These are phyloP conservation scores for Trachelus stipa DNA, from an alignment of 2,888 invertebrate genomes.

Conservation along the genomic window DNA sequence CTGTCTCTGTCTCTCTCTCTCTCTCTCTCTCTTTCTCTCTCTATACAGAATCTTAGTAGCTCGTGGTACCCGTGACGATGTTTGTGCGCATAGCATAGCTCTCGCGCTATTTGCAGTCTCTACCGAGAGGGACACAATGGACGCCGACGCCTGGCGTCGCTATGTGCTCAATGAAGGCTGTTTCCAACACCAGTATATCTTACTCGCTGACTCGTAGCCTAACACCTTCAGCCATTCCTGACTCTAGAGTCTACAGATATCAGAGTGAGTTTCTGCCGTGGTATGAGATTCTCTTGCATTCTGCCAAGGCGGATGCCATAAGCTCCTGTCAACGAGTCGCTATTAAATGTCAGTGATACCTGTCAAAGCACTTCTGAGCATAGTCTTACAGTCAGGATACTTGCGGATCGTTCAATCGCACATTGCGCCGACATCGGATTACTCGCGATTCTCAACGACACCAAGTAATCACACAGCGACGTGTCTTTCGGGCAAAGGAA, in stretches of 20 bases:
- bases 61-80: constrained; percentile 12
- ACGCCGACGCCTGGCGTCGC: constrained; percentile 47
- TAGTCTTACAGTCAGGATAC: background rate
- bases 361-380: background rate
- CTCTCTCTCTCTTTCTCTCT: constrained; percentile 21
- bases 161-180: constrained; percentile 39
- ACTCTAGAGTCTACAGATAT: background rate
- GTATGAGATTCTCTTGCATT: background rate
- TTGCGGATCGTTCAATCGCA: background rate
- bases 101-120: constrained; percentile 57
- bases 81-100: constrained; percentile 50
- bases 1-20: no score
- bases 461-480: background rate
- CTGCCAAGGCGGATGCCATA: background rate
- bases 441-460: background rate
- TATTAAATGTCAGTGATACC: background rate
- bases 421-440: background rate
- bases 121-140: constrained; percentile 40
- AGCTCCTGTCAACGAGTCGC: background rate
- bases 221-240: background rate
- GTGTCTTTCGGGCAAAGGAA: background rate
- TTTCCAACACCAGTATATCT: constrained; percentile 27
- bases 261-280: background rate
- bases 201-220: background rate
- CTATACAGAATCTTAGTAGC: background rate